These are phyloP conservation scores for Octopus sinensis DNA, from an alignment of 1,140 invertebrate genomes.

Conservation along the genomic window DNA sequence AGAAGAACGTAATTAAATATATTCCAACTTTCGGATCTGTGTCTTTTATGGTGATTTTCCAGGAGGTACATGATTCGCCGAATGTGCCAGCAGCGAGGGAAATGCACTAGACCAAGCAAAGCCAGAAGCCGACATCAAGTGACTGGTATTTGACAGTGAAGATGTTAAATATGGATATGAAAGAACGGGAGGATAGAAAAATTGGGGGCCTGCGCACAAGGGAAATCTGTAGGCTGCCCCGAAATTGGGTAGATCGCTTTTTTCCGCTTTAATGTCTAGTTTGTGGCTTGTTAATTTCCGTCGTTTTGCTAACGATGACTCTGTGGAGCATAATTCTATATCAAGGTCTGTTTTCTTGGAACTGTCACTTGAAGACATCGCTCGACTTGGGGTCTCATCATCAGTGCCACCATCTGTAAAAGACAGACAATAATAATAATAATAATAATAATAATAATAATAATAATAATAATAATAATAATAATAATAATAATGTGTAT, in stretches of 20 bases:
- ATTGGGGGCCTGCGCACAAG: neutral
- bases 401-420: too few species aligned
- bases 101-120: neutral
- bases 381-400: too few species aligned
- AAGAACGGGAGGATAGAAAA: neutral
- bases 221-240: neutral
- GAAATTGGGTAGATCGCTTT: neutral
- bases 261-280: neutral
- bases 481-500: too few species aligned
- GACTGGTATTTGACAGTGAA: neutral
- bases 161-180: slow-evolving; percentile 5
- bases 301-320: neutral
- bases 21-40: too few species aligned
- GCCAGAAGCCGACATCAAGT: neutral
- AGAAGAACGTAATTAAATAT: too few species aligned
- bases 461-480: too few species aligned
- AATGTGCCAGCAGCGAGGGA: neutral
- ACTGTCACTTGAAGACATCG: too few species aligned
- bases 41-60: neutral
- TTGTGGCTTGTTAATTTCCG: neutral
- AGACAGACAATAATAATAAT: too few species aligned
- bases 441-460: too few species aligned
- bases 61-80: neutral
- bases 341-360: too few species aligned
- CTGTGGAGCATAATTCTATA: too few species aligned